Conservation (phyloP, 2,113 vertebrate species). For the Elgaria multicarinata region DNA sequence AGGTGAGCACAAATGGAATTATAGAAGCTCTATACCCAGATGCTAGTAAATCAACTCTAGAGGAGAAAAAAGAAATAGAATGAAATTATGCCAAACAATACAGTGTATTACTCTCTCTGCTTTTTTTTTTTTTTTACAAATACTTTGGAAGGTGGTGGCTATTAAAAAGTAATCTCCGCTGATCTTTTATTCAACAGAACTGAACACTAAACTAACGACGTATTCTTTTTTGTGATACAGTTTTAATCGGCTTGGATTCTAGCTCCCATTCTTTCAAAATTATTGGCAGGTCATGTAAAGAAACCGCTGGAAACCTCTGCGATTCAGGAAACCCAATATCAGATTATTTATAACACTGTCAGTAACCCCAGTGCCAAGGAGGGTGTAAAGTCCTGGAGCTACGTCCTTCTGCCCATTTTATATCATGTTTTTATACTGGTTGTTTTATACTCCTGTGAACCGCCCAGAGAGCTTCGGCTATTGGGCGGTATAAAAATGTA, state of each 20-base stretch:
- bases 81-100: constrained; percentile 21
- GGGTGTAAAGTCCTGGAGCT: background rate
- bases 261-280: constrained; percentile 21
- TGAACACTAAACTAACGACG: constrained; percentile 25
- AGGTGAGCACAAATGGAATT: constrained; percentile 1
- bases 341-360: background rate
- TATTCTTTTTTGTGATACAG: constrained; percentile 3
- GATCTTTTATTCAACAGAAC: constrained; percentile 16
- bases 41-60: constrained; percentile 5
- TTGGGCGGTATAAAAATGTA: no score
- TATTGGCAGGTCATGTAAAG: background rate
- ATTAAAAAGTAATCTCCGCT: constrained; percentile 32
- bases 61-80: background rate
- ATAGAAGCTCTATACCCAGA: background rate
- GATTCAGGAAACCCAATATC: background rate
- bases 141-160: constrained; percentile 6
- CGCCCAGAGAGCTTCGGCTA: no score
- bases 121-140: constrained; percentile 32
- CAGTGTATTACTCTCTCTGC: background rate
- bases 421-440: no score
- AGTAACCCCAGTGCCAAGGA: background rate
- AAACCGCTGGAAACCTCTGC: constrained; percentile 27
- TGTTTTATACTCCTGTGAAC: no score
- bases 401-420: constrained; percentile 10
- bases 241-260: constrained; percentile 26